Base-by-base conservation (phyloP, 1,140 invertebrate genomes). In the Procambarus clarkii region DNA sequence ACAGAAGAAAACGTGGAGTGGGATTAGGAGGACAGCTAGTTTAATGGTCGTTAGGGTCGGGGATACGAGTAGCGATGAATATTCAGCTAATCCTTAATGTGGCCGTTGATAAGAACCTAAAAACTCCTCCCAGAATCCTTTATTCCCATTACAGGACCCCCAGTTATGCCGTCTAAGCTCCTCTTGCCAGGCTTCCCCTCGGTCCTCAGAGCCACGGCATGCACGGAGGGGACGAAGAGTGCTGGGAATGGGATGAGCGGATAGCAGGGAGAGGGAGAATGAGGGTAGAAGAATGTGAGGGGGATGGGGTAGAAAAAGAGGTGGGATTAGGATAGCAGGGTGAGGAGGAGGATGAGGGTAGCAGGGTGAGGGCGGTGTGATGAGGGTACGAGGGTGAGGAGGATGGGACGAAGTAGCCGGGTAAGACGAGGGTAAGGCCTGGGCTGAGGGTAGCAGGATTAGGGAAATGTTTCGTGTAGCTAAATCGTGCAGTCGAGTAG, bases 51-150 rank as follows among this genome's bases (percentile, higher is more conserved):
- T 81, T 81, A 58, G 54, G 79, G 7, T 54, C 48, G 48, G 79
- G 79, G 54, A 54, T 81, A 54, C 79, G 79, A 81, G 44, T 15
- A 81, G n/a, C 79, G 48, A 81, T 81, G 79, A 45, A 81, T 81
- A 81, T 81, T 54, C 79, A 81, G 79, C 34, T 81, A 81, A 81
- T 81, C 79, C 79, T 81, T 81, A 58, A 81, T 81, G 79, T 54
- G n/a, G 21, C 79, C 45, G 79, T 15, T 81, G 79, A 58, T 81
- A 81, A 58, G 79, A 24, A 58, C 79, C 54, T 18, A 58, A 81
- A 54, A 34, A 54, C 34, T 34, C 54, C 18, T 58, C 48, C 54
- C 21, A 24, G 24, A 81, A 54, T 58, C 79, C 54, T 81, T 81
- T 54, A 54, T 80, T 80, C 79, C 79, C 79, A 81, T 58, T 58